Conservation (phyloP, 2,113 vertebrate species). For the Scartelaos histophorus region DNA sequence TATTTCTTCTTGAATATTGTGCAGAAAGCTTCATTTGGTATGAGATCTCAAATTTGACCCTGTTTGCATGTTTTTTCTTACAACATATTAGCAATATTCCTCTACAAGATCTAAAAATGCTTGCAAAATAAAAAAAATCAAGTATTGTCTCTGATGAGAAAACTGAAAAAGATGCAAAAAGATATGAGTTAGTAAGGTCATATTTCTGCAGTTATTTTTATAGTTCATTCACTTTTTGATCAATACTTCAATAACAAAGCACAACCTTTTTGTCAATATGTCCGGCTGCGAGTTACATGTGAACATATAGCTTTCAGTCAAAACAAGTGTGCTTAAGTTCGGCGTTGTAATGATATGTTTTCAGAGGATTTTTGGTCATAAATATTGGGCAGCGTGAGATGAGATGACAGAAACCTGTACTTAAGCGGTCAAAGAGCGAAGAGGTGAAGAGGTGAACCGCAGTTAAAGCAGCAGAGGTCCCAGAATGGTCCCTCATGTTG, state of each 20-base stretch:
- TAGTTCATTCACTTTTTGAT: too few species aligned
- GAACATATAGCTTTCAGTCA: slow-evolving; percentile 26
- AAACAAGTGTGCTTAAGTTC: slow-evolving; percentile 23
- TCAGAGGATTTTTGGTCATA: slow-evolving; percentile 36
- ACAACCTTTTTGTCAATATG: background rate
- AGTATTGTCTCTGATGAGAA: too few species aligned
- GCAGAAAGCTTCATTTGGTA: background rate
- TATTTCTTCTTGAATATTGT: background rate
- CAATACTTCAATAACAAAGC: background rate
- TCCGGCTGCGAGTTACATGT: background rate
- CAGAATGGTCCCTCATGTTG: slow-evolving; percentile 30
- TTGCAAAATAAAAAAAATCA: background rate
- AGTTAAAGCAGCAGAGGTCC: slow-evolving; percentile 28
- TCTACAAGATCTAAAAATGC: too few species aligned
- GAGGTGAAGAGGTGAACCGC: slow-evolving; percentile 56
- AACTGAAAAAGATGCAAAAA: background rate
- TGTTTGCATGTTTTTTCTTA: background rate
- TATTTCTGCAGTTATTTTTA: too few species aligned
- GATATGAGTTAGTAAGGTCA: background rate
- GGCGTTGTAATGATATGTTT: slow-evolving; percentile 48
- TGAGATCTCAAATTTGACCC: slow-evolving; percentile 2
- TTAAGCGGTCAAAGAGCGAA: slow-evolving; percentile 50
- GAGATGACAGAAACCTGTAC: slow-evolving; percentile 41
- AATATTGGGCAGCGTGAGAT: slow-evolving; percentile 51
- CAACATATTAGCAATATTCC: too few species aligned